These are phyloP conservation scores for Darevskia nairensis DNA, from an alignment of 2,797 vertebrate species.

Conservation along the genomic window DNA sequence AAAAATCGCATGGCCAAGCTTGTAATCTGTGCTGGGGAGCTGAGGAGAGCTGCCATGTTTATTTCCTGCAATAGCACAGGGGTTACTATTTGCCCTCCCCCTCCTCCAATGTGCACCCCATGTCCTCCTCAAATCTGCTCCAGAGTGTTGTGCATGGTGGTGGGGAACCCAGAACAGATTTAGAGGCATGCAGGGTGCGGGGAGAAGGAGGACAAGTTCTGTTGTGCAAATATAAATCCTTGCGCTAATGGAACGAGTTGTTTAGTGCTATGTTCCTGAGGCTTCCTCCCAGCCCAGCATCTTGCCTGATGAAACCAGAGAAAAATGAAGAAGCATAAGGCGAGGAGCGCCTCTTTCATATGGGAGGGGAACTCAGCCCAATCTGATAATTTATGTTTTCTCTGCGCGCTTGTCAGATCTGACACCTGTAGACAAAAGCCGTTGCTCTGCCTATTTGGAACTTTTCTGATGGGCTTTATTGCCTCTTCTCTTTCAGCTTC, in stretches of 20 bases:
- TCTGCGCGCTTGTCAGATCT: not conserved
- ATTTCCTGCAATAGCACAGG: not conserved
- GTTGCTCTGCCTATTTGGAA: not conserved
- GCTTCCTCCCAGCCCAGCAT: not conserved
- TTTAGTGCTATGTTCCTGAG: no score
- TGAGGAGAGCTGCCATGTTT: not conserved
- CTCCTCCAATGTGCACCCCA: no score
- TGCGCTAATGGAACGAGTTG: no score
- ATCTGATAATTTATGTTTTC: not conserved
- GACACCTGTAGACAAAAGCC: not conserved
- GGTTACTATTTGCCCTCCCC: no score
- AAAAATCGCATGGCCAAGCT: not conserved
- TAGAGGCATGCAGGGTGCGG: not conserved
- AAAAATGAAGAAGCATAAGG: not conserved
- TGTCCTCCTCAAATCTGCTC: no score
- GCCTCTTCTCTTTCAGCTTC: not conserved
- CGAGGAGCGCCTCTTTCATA: not conserved
- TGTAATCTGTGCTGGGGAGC: not conserved
- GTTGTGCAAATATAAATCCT: no score
- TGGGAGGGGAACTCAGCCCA: not conserved
- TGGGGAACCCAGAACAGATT: not conserved
- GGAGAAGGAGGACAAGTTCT: not conserved
- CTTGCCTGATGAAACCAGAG: not conserved
- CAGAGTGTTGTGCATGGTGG: no score
- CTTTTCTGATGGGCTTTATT: conserved; percentile 1